Conservation (phyloP, 64 coral and sea anemone species). For the Exaiptasia diaphana region DNA sequence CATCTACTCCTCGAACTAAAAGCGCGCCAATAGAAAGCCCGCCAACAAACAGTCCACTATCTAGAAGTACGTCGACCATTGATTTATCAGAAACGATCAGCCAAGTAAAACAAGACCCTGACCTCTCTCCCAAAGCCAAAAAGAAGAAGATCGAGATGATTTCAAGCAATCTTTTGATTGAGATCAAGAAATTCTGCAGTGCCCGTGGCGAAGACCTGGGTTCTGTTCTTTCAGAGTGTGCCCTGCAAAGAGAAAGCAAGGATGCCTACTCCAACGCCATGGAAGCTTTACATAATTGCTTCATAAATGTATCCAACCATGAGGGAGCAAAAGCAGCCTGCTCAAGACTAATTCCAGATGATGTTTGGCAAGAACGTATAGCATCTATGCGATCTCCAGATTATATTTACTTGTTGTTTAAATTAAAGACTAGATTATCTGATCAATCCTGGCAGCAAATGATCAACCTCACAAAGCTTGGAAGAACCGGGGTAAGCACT, state of each 20-base stretch:
- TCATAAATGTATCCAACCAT: neutral
- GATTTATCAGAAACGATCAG: too few species aligned
- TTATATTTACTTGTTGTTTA: slow-evolving; percentile 21
- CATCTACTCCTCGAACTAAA: neutral
- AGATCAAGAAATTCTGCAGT: neutral
- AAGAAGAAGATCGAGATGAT: neutral
- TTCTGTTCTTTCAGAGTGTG: neutral
- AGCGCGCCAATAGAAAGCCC: neutral
- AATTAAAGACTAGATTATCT: slow-evolving; percentile 8
- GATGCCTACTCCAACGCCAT: neutral
- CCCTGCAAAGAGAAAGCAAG: neutral
- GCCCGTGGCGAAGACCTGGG: neutral
- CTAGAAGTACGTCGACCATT: too few species aligned
- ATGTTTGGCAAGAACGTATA: neutral
- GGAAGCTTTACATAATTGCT: neutral
- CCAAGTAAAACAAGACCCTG: neutral
- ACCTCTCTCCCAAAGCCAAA: neutral
- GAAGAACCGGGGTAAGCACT: slow-evolving; percentile 15
- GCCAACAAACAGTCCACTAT: neutral
- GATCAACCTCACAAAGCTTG: slow-evolving; percentile 18
- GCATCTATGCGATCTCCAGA: slow-evolving; percentile 5
- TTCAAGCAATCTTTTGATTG: neutral
- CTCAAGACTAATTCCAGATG: neutral
- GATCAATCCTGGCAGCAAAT: slow-evolving; percentile 13
- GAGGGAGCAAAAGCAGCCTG: neutral